Evolutionary conservation across 2,888 invertebrate genomes (phyloP), one percentile per base, ranked within the genome.

Genomic region (Notodonta dromedarius): DNA sequence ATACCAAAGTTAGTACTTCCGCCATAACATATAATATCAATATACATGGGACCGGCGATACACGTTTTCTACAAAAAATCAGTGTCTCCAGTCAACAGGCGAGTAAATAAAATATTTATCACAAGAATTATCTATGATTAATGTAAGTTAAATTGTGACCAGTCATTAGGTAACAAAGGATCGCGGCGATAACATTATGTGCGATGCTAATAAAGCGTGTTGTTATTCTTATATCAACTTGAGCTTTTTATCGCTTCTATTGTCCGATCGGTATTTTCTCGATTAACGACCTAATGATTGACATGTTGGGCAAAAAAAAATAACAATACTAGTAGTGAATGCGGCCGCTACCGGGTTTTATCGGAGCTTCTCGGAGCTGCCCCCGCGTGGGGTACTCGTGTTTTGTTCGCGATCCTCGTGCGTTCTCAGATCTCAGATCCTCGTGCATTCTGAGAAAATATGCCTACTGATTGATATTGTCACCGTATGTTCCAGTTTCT

Each of bases 211-310:
- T 80, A 76, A 73, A 71, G 75, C 74, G 73, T 79, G 56, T 83
- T 81, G 76, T 82, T 80, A 74, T 78, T 77, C 69, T 78, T 74
- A 73, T 73, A 76, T 75, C 75, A 74, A 75, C 71, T 76, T 71
- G 73, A 70, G 76, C 75, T 88, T 88, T 89, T 88, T 86, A 78
- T 83, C 65, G 69, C 63, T 73, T 73, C 84, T 77, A 86, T 89
- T 89, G 85, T 89, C 77, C 75, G 80, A 82, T 82, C 67, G 78
- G 79, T 79, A 84, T 87, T 84, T 85, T 80, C 79, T 82, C 80
- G 80, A 86, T 84, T 82, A 84, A 84, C 80, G 83, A 84, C 80
- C 75, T 72, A 73, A 70, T 82, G 83, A 88, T 84, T 83, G 86
- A 84, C 83, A 82, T 78, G 80, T 77, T 70, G 59, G 60, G 79